Conservation (phyloP, 35 echinoderm and acorn worm genomes). For the Patiria miniata region DNA sequence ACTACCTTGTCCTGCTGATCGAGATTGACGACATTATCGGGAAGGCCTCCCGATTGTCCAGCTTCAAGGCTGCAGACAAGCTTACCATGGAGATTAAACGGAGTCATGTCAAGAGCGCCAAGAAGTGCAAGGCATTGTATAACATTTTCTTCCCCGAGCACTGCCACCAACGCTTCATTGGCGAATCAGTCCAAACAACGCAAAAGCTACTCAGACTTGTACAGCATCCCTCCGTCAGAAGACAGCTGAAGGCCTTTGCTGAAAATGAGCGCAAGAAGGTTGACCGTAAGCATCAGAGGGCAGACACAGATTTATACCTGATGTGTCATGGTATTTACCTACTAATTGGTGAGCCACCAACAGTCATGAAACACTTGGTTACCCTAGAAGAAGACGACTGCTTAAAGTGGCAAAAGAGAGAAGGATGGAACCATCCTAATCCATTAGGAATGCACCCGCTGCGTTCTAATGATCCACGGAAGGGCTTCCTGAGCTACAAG, state of each 20-base stretch:
- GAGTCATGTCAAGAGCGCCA: neutral
- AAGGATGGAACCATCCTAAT: neutral
- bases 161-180: constrained; percentile 38
- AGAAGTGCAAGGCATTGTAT: constrained; percentile 28
- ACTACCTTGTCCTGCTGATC: constrained; percentile 16
- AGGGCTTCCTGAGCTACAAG: constrained; percentile 36
- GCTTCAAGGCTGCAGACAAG: neutral
- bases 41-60: neutral
- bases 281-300: neutral
- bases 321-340: constrained; percentile 30
- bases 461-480: neutral
- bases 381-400: constrained; percentile 23
- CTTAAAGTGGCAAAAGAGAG: constrained; percentile 15
- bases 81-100: neutral
- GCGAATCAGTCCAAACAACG: neutral
- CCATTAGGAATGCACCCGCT: constrained; percentile 9
- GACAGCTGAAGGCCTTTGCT: constrained; percentile 27
- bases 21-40: constrained; percentile 12
- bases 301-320: constrained; percentile 33
- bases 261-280: neutral
- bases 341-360: constrained; percentile 16
- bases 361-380: constrained; percentile 43
- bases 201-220: neutral
- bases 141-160: constrained; percentile 47
- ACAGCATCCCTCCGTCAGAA: neutral